Conservation (phyloP, 2,113 vertebrate genomes). For the Gopherus evgoodei region DNA sequence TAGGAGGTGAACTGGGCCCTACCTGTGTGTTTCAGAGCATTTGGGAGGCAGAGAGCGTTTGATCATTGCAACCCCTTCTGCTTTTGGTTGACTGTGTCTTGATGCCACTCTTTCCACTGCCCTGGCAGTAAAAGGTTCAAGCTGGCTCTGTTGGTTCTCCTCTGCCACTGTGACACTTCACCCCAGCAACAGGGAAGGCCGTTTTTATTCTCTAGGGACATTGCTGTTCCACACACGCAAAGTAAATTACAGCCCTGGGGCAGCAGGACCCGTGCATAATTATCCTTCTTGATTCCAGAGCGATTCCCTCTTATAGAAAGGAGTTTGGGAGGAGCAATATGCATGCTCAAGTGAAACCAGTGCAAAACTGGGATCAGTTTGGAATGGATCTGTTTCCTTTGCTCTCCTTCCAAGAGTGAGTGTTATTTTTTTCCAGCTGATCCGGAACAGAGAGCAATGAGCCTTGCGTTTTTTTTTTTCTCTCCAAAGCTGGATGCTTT, state of each 20-base stretch:
- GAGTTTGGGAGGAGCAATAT: neutral
- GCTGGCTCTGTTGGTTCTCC: rapidly evolving
- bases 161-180: neutral
- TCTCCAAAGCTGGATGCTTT: slow-evolving; percentile 24
- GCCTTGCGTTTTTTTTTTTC: neutral
- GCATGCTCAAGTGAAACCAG: slow-evolving; percentile 53
- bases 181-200: neutral
- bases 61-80: neutral
- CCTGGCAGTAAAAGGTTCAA: neutral
- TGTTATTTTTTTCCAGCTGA: slow-evolving; percentile 62
- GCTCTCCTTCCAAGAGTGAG: slow-evolving; percentile 63
- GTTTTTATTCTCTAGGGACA: neutral
- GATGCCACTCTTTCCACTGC: neutral
- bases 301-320: slow-evolving; percentile 38
- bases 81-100: neutral
- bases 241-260: neutral
- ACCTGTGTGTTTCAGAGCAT: neutral
- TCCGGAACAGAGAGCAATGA: slow-evolving; percentile 42
- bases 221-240: rapidly evolving
- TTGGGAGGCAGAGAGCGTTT: neutral
- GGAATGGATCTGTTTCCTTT: slow-evolving; percentile 58
- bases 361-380: slow-evolving; percentile 53
- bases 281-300: neutral
- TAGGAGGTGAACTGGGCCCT: neutral
- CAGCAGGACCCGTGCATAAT: neutral